Base-by-base conservation (phyloP, 1,140 invertebrate species). In the Drosophila navojoa region DNA sequence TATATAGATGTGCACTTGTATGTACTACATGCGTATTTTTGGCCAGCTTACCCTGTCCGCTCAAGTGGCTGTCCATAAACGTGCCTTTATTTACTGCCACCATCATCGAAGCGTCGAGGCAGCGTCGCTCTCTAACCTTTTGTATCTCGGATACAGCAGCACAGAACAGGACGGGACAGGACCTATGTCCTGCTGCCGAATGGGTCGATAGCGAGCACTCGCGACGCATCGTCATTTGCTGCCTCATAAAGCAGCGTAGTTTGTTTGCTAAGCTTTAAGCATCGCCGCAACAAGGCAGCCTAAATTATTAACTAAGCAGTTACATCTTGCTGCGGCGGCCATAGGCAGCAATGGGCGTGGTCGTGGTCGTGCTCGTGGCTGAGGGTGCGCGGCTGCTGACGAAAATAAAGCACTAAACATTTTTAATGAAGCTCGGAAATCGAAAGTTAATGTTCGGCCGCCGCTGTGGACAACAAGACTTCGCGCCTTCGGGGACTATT, bases 381-480 rank as follows among this genome's bases (percentile, higher is more conserved):
- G 11, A 19, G 19, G 15, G 35, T 6, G 15, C 22, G 38, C 60
- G 49, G 11, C 47, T 42, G 45, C 13, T 29, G 32, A 7, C 29
- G 49, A 13, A 32, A 72, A 86, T 77, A 76, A 81, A 70, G 71
- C 78, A 78, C 78, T 72, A 72, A 72, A 81, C 71, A 81, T 87
- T 81, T 86, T 87, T 87, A 87, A 81, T 81, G 78, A 86, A 87
- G 75, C 78, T 49, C 66, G 44, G 81, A 47, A 87, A 85, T 85
- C 78, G 82, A 85, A 81, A 81, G 67, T 68, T 72, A 15, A 45
- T 47, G 22, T 60, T 59, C 47, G 35, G 27, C 47, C 32, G 27
- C 50, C 53, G 57, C 38, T 22, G n/a, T 15, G 38, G 38, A 38
- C 63, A 59, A 45, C 13, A 49, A 15, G 32, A 32, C 63, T 40